phyloP scores from a whole-genome alignment of 2,113 vertebrate species.

The Lycocorax pyrrhopterus region DNA sequence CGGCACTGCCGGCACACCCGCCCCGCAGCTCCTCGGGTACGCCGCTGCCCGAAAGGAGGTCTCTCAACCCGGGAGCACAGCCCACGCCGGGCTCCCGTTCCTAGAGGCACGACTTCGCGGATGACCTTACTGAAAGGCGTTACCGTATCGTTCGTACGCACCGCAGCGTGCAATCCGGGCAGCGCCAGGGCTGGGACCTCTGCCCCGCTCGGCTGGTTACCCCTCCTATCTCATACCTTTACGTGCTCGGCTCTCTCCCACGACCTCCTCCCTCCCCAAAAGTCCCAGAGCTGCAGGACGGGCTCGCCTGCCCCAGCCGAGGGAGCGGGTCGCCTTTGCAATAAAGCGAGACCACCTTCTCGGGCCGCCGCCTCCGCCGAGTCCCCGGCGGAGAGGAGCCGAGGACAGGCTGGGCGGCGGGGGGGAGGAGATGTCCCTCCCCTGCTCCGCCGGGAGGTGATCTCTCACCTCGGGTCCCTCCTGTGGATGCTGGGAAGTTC shows the following conservation, averaged over 20 bases:
- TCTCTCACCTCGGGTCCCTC: constrained; percentile 5
- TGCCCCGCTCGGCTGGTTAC: not conserved
- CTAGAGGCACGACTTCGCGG: not conserved
- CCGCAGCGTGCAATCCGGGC: not conserved
- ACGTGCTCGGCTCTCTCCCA: not conserved
- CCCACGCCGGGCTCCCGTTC: not conserved
- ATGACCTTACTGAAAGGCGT: not conserved
- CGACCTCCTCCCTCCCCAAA: not conserved
- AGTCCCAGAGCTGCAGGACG: too few species aligned
- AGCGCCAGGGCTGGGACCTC: not conserved
- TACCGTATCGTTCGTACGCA: not conserved
- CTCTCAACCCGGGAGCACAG: not conserved
- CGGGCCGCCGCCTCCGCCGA: not conserved
- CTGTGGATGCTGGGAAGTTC: constrained; percentile 47
- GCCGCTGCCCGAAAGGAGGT: not conserved
- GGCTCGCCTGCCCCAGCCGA: not conserved
- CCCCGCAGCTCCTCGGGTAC: not conserved
- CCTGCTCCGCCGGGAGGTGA: constrained; percentile 31
- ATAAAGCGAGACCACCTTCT: not conserved
- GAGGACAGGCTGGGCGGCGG: not conserved
- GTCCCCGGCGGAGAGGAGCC: not conserved
- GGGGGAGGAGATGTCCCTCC: constrained; percentile 22
- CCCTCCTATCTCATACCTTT: not conserved
- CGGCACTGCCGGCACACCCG: not conserved
- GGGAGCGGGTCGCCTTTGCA: not conserved